phyloP scores from a whole-genome alignment of 2,888 invertebrate genomes.

The Cheilosia urbana region DNA sequence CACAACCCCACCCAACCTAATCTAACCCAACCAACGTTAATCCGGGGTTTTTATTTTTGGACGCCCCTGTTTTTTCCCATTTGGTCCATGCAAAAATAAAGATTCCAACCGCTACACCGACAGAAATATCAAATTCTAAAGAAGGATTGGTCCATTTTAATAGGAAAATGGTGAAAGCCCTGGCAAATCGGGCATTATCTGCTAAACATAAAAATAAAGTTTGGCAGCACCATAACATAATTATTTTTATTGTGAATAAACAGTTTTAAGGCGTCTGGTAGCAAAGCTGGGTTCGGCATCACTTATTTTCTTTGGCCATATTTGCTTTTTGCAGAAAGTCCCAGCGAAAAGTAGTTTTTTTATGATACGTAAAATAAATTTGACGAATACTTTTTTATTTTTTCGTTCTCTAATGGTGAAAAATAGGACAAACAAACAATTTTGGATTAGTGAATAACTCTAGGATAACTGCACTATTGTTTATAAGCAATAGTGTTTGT shows the following conservation, averaged over 20 bases:
- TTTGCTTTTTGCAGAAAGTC: constrained; percentile 30
- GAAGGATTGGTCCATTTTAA: too few relatives aligned
- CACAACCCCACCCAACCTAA: too few relatives aligned
- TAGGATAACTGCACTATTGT: constrained; percentile 20
- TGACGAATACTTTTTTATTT: constrained; percentile 10
- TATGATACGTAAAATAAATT: constrained; percentile 37
- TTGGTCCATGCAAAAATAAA: too few relatives aligned
- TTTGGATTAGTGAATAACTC: constrained; percentile 49
- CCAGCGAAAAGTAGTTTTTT: constrained; percentile 18
- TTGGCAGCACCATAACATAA: too few relatives aligned
- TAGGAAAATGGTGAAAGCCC: too few relatives aligned
- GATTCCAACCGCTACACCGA: too few relatives aligned
- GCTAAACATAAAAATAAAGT: too few relatives aligned
- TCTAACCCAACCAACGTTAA: too few relatives aligned
- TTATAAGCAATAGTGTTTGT: constrained; percentile 25
- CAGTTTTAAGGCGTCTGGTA: neutral
- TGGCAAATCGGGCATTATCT: too few relatives aligned
- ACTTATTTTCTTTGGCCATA: constrained; percentile 7
- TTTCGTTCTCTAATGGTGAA: constrained; percentile 21
- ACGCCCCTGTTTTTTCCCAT: too few relatives aligned
- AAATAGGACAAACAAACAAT: constrained; percentile 26
- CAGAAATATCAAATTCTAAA: too few relatives aligned
- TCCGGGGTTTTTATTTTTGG: too few relatives aligned
- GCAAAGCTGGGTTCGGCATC: neutral
- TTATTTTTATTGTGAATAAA: neutral